Evolutionary conservation across 1,140 invertebrate genomes (phyloP), one percentile per base, ranked within the genome.

Genomic region (Neelides sp.): DNA sequence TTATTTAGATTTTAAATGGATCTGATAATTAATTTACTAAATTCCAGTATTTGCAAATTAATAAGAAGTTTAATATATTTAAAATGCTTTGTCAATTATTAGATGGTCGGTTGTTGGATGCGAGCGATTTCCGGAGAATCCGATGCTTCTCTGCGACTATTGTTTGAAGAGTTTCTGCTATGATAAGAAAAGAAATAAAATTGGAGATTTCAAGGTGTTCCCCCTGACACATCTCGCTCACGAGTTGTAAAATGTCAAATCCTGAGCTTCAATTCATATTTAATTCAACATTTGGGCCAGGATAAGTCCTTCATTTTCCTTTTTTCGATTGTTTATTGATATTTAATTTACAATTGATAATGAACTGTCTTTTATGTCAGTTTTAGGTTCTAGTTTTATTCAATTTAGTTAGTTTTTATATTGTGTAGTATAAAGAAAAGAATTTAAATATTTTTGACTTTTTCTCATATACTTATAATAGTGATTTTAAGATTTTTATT

Each of bases 51-150:
- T n/a, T n/a, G n/a, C n/a, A n/a, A n/a, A n/a, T n/a, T n/a, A n/a
- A n/a, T n/a, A n/a, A n/a, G n/a, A n/a, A n/a, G n/a, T n/a, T n/a
- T n/a, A n/a, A n/a, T n/a, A n/a, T n/a, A n/a, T n/a, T n/a, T n/a
- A n/a, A n/a, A n/a, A n/a, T 47, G 4, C 17, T 26, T 4, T 45
- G 20, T 34, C 15, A 8, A 19, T 36, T 35, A 27, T n/a, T 27
- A 55, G 54, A 22, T 55, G 54, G 54, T 44, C 45, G 4, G 54
- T 55, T 4, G 5, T 50, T 0, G 54, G 35, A 22, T 55, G n/a
- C 36, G 27, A 50, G 8, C 35, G 37, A 12, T 42, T 50, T 26
- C 54, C 54, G 4, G 54, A 55, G 40, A 49, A 51, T 43, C 54
- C 54, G 4, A 55, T 55, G 48, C 39, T 55, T 0, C 1, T 55